Evolutionary conservation across 1,140 invertebrate species (phyloP).

Genomic region (Antheraea pernyi): DNA sequence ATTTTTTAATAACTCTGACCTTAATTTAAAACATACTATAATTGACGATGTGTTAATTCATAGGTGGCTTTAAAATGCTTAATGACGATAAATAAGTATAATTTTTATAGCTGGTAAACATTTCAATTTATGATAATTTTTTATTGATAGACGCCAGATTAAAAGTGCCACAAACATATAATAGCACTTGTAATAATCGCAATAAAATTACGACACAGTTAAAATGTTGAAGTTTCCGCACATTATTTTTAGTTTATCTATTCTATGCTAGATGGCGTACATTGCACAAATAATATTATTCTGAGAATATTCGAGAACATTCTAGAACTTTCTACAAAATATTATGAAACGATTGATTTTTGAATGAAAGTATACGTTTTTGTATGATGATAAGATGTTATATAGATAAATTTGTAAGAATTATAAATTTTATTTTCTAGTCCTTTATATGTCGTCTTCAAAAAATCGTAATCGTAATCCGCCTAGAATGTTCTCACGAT

Average conservation of each 20-base stretch:
- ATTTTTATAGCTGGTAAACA: no score
- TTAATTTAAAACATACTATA: no score
- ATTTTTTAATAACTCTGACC: no score
- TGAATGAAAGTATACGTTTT: conserved; percentile 25
- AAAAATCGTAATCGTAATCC: not conserved
- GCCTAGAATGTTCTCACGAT: conserved; percentile 51
- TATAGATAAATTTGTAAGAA: not conserved
- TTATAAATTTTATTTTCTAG: not conserved
- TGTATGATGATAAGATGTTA: not conserved
- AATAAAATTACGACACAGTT: no score
- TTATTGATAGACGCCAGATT: no score
- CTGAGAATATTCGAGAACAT: conserved; percentile 52
- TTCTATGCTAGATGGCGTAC: conserved; percentile 33
- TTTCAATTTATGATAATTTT: no score
- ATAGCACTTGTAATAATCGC: no score
- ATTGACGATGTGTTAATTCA: no score
- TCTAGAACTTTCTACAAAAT: conserved; percentile 46
- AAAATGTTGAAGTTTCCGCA: conserved; percentile 43
- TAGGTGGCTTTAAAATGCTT: no score
- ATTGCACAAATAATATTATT: not conserved
- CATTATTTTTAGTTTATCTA: conserved; percentile 27
- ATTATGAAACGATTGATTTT: conserved; percentile 14
- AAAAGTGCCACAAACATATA: no score
- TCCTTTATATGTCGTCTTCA: not conserved
- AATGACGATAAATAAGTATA: no score